Evolutionary conservation across 2,113 vertebrate genomes (phyloP), one percentile per base, ranked within the genome.

Genomic region (Butorides virescens): DNA sequence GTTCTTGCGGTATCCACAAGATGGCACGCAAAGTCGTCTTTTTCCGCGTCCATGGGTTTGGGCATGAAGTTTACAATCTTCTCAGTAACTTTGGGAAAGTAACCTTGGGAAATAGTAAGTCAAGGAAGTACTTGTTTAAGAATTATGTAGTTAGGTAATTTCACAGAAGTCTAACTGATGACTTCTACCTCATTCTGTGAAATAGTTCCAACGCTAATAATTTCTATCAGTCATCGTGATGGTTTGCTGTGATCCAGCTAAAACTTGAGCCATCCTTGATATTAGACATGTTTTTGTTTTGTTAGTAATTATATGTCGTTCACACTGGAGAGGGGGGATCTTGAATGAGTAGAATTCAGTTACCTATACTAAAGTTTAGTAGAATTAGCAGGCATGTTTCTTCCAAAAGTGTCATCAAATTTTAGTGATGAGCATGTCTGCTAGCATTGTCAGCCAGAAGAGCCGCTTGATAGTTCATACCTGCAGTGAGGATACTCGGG

Each of bases 1-100:
- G 27, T 93, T 87, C 61, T 49, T 46, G 11, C 39, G 13, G 23
- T n/a, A 68, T 3, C 97, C 97, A 96, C 96, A 70, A 70, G 92
- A 72, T 94, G 96, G 92, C 93, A 68, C 0, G 3, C 56, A 44
- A 19, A 29, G 36, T 42, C 77, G 66, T 83, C 18, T 65, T 79
- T 81, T 76, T 56, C 44, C 49, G 18, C 0, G 0, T 34, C 44
- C 25, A 5, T 55, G 15, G 9, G 20, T 55, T 46, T 75, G 36
- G 7, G 9, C 10, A 5, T 29, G 39, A 71, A 2, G 18, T 84
- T 84, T 81, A 13, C 39, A n/a, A 2, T 55, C 22, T 34, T 58
- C 37, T 59, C 47, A 4, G 29, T 32, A 47, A 44, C 32, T 9
- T 49, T 59, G n/a, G 56, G 11, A 83, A 62, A 10, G 39, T 42